Conservation (phyloP, 2,113 vertebrate species). For the Trachemys scripta region DNA sequence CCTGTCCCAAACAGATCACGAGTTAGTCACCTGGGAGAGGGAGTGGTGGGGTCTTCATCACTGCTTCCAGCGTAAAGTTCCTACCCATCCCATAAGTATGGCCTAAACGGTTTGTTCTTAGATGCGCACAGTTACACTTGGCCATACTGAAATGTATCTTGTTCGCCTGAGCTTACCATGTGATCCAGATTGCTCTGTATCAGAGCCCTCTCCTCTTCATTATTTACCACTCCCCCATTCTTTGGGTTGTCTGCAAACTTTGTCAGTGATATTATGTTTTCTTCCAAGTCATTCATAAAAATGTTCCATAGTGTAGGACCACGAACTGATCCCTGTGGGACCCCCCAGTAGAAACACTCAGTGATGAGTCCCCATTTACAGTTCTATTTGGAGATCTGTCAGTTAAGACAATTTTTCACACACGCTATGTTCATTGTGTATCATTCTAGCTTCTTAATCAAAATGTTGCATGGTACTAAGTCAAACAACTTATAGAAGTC, state of each 20-base stretch:
- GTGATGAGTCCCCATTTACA: not conserved
- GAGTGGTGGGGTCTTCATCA: accelerated
- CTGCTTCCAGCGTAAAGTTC: not conserved
- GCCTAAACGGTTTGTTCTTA: not conserved
- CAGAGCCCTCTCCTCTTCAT: not conserved
- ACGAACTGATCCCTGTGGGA: not conserved
- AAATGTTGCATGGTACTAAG: not conserved
- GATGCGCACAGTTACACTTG: not conserved
- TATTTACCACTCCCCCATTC: not conserved
- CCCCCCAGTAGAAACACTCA: not conserved
- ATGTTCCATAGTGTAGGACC: not conserved
- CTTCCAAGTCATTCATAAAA: not conserved
- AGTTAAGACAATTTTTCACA: not conserved
- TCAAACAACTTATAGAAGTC: not conserved
- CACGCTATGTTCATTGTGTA: not conserved
- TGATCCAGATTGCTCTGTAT: too few species aligned
- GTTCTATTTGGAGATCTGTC: not conserved
- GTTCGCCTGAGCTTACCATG: not conserved
- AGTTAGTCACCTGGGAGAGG: accelerated
- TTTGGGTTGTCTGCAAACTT: not conserved
- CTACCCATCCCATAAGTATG: too few species aligned
- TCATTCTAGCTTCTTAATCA: not conserved
- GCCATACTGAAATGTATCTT: not conserved
- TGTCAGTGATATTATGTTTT: not conserved
- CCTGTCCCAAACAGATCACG: constrained; percentile 73